These are phyloP conservation scores for Amphipoea lucens DNA, from an alignment of 2,888 invertebrate genomes.

Conservation along the genomic window DNA sequence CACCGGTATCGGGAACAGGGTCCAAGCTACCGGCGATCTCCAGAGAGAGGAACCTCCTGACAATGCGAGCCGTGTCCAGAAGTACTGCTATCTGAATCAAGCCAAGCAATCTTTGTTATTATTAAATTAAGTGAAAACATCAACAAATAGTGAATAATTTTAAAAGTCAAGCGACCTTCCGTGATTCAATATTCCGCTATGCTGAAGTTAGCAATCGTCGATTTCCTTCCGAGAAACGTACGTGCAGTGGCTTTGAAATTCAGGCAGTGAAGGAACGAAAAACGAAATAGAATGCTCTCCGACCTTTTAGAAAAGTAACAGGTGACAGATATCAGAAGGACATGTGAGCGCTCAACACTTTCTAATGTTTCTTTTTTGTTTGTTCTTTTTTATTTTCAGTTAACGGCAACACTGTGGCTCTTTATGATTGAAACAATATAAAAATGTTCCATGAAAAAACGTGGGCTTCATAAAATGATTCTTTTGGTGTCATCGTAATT, in stretches of 20 bases:
- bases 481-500: background rate
- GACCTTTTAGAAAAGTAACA: constrained; percentile 24
- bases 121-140: constrained; percentile 2
- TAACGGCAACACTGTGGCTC: too few species aligned
- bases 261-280: background rate
- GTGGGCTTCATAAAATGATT: background rate
- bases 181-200: background rate
- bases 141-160: background rate
- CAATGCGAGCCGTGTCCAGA: too few species aligned
- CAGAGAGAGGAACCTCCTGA: too few species aligned
- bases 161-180: background rate
- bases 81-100: too few species aligned
- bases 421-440: background rate
- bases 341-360: background rate
- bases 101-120: too few species aligned
- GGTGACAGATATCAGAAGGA: constrained; percentile 29
- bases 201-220: background rate
- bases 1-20: too few species aligned
- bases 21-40: too few species aligned
- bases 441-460: background rate
- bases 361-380: too few species aligned
- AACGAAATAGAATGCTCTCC: constrained; percentile 8
- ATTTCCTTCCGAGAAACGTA: constrained; percentile 10
- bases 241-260: constrained; percentile 20
- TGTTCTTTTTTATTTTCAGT: background rate